Evolutionary conservation across 1,140 invertebrate genomes (phyloP).

Genomic region (Zaprionus kolodkinae): DNA sequence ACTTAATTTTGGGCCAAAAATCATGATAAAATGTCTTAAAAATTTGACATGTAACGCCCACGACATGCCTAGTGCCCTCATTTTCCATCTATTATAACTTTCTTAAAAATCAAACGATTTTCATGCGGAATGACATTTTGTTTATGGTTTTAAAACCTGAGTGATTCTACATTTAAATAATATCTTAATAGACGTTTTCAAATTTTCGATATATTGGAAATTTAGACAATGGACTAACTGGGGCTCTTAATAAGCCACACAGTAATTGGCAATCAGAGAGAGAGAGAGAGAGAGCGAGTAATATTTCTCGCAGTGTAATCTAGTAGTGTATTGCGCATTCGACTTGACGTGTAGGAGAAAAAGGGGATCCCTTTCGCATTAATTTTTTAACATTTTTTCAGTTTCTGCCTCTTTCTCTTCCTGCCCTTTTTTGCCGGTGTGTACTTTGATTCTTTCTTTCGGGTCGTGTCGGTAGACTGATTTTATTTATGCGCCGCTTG

Average conservation of each 20-base stretch:
- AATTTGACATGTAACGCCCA: too few species aligned
- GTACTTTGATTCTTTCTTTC: slow-evolving; percentile 42
- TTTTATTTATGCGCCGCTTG: slow-evolving; percentile 82
- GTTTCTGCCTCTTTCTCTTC: slow-evolving; percentile 18
- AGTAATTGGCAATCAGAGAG: background rate
- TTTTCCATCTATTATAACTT: too few species aligned
- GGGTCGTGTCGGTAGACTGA: slow-evolving; percentile 48
- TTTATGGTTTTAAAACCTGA: too few species aligned
- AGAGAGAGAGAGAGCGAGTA: background rate
- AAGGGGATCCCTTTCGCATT: slow-evolving; percentile 14
- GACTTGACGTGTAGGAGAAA: background rate
- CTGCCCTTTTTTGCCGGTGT: slow-evolving; percentile 16
- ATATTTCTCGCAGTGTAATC: background rate
- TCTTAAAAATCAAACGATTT: too few species aligned
- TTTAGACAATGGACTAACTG: background rate
- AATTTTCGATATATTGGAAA: too few species aligned
- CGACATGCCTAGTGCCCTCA: too few species aligned
- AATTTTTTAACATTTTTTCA: slow-evolving; percentile 12
- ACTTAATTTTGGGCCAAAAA: too few species aligned
- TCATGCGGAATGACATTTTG: too few species aligned
- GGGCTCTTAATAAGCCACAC: background rate
- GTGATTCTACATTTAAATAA: too few species aligned
- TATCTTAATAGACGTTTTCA: too few species aligned
- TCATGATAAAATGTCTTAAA: too few species aligned
- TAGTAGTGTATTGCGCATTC: slow-evolving; percentile 9